Conservation (phyloP, 2,797 vertebrate species). For the Bryconaethiops microstoma region DNA sequence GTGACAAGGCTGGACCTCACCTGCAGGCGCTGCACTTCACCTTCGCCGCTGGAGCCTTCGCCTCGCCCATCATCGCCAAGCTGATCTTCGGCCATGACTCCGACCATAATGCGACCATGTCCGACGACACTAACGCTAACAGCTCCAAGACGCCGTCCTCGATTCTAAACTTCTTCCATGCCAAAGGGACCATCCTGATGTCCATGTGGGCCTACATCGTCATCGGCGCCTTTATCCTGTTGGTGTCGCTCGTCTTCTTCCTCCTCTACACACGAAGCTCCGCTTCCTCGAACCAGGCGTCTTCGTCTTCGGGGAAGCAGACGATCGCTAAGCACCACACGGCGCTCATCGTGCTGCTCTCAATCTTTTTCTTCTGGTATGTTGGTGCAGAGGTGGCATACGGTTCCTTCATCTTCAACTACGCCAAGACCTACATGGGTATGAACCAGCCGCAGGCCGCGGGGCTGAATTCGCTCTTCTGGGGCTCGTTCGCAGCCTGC, state of each 20-base stretch:
- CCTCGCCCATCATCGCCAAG: slow-evolving; percentile 89
- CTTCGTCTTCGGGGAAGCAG: slow-evolving; percentile 58
- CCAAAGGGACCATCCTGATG: slow-evolving; percentile 39
- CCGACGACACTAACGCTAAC: neutral
- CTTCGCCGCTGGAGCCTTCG: slow-evolving; percentile 89
- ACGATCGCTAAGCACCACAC: slow-evolving; percentile 80
- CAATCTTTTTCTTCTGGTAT: slow-evolving; percentile 89
- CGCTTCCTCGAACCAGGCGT: slow-evolving; percentile 61
- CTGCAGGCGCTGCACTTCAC: slow-evolving; percentile 97
- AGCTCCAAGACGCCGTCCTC: slow-evolving; percentile 7
- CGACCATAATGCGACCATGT: neutral
- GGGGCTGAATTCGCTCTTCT: slow-evolving; percentile 89
- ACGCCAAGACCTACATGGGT: slow-evolving; percentile 72
- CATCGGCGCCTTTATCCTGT: slow-evolving; percentile 81
- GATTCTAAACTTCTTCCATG: slow-evolving; percentile 20
- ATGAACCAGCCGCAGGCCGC: slow-evolving; percentile 81
- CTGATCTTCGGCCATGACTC: slow-evolving; percentile 72
- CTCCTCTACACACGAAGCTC: slow-evolving; percentile 72
- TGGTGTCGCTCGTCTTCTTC: slow-evolving; percentile 81
- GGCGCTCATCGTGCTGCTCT: slow-evolving; percentile 81
- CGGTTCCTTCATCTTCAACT: slow-evolving; percentile 90
- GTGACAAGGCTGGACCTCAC: slow-evolving; percentile 82
- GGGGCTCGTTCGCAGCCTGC: slow-evolving; percentile 84
- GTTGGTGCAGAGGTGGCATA: slow-evolving; percentile 92
- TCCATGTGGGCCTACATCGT: slow-evolving; percentile 87